These are phyloP conservation scores for Acrobeloides nanus DNA, from an alignment of 2,888 invertebrate species.

Conservation along the genomic window DNA sequence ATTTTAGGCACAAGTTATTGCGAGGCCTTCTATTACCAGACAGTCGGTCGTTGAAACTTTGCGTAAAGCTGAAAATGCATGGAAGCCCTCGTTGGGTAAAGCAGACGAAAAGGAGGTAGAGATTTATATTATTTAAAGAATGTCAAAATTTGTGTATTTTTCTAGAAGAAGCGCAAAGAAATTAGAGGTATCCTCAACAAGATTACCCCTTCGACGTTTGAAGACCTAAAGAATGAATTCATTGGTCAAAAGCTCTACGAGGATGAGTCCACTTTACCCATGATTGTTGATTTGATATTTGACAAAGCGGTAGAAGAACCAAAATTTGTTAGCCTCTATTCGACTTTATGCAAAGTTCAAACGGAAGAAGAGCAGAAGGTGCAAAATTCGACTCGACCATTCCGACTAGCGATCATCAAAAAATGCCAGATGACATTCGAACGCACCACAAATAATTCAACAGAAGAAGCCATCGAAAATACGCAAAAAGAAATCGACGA, in stretches of 20 bases:
- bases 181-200: constrained; percentile 33
- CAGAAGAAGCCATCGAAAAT: constrained; percentile 9
- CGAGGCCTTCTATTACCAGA: background rate
- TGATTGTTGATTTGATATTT: constrained; percentile 27
- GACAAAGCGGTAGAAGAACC: constrained; percentile 37
- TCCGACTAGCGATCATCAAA: constrained; percentile 16
- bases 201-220: constrained; percentile 28
- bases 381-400: constrained; percentile 3
- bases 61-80: constrained; percentile 20
- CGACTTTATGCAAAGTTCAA: constrained; percentile 25
- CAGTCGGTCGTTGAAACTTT: constrained; percentile 9
- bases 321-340: constrained; percentile 30
- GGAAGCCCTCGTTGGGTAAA: constrained; percentile 19
- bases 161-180: constrained; percentile 14
- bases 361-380: constrained; percentile 11
- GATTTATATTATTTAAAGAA: background rate
- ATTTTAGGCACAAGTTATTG: no score
- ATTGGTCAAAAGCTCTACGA: constrained; percentile 10
- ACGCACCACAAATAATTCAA: constrained; percentile 6
- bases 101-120: constrained; percentile 10
- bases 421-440: constrained; percentile 25
- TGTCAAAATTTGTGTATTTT: background rate
- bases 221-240: constrained; percentile 25
- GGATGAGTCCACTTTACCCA: constrained; percentile 7
- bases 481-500: constrained; percentile 11